Conservation (phyloP, 2,888 invertebrate species). For the Calameuta filiformis region DNA sequence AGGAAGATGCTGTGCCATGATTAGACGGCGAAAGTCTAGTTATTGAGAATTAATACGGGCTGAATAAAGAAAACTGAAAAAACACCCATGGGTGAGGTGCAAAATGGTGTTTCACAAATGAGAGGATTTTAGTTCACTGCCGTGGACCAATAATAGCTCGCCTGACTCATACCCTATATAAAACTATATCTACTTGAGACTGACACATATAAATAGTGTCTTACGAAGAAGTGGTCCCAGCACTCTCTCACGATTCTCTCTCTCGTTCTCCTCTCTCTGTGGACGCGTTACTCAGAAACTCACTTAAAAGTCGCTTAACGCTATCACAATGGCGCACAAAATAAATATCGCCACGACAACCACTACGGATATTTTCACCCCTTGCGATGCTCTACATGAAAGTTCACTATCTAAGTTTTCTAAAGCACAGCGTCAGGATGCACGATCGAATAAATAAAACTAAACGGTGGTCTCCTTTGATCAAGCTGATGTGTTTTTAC, state of each 20-base stretch:
- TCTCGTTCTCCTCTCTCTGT: neutral
- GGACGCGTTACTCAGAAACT: neutral
- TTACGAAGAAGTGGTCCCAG: neutral
- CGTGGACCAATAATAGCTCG: constrained; percentile 14
- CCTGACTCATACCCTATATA: constrained; percentile 17
- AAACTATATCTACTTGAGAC: constrained; percentile 10
- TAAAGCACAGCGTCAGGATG: too few species aligned
- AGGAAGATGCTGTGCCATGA: neutral
- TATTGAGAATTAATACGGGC: neutral
- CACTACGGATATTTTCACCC: neutral
- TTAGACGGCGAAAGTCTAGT: neutral
- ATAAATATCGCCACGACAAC: neutral
- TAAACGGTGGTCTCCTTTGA: neutral
- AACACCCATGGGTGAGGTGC: neutral
- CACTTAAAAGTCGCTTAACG: neutral
- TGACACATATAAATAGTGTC: constrained; percentile 13
- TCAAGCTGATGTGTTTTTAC: neutral
- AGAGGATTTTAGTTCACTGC: constrained; percentile 19
- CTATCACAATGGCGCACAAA: neutral
- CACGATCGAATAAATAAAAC: neutral
- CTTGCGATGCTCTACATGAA: neutral
- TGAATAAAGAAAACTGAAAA: neutral
- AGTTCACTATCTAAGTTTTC: neutral
- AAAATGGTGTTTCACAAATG: neutral
- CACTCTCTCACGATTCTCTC: neutral